Base-by-base conservation (phyloP, 2,888 invertebrate genomes). In the Agrotis exclamationis region DNA sequence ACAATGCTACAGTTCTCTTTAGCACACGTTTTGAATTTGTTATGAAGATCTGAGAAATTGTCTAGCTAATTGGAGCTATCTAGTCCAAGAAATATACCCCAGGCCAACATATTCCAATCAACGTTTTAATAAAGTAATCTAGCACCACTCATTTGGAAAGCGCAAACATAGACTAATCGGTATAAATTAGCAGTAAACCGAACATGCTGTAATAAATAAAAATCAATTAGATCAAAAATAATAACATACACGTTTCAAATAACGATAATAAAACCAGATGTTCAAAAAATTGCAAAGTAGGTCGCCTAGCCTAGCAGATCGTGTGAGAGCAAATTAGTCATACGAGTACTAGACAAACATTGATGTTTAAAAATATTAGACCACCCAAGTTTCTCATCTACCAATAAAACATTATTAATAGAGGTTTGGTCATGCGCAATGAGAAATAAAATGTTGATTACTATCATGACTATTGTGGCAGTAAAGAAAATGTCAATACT, bases 261-360 rank as follows among this genome's bases (percentile, higher is more conserved):
- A 70, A 76, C 75, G 64, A 80, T 82, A 76, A 60, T 75, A 76
- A 85, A 87, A 92, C 92, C 88, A 89, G 92, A 93, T 91, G 91
- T 86, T 82, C 77, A 89, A 89, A 89, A 89, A 86, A 79, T 85
- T 83, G 81, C 80, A 86, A 79, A 68, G 22, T 92, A 80, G 95
- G 95, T 92, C 94, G 89, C 83, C 74, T 85, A 80, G 89, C 83
- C 74, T 85, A 80, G 63, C 71, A 82, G 89, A 65, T 67, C 85
- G 89, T 86, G 92, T 93, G 94, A 90, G 93, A 92, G 91, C 87
- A 89, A 88, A 79, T 75, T 79, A 87, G 76, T 83, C 80, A 75
- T 82, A 39, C 9, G 39, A 39, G 39, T 39, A 84, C 79, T 76
- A 72, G 78, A 82, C 65, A 80, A 77, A 76, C 74, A 77, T 69